Percentiles rank a stretch among this genome's conserved stretches.
Conservation (phyloP, 2,113 vertebrate species). For the Cromileptes altivelis region DNA sequence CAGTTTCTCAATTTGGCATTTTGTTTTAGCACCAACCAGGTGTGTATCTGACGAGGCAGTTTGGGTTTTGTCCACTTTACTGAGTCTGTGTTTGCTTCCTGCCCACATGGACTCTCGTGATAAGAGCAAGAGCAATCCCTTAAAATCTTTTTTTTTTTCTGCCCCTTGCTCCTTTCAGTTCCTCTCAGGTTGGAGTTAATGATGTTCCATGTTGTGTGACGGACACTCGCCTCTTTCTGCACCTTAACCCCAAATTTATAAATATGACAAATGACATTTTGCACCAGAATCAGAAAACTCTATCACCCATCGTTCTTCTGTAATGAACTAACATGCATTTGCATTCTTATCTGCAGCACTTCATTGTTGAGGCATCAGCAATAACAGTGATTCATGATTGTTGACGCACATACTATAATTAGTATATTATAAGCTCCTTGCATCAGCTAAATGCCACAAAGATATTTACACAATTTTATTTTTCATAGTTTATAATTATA, state of each 20-base stretch:
- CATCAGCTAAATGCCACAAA: neutral
- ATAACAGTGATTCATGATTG: neutral
- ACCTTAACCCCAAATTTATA: neutral
- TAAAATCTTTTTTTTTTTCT: neutral
- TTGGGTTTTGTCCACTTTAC: constrained; percentile 44
- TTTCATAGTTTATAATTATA: neutral
- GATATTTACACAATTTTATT: neutral
- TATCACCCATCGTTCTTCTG: neutral
- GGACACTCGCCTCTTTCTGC: neutral
- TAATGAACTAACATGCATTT: neutral
- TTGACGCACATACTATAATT: neutral
- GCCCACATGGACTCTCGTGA: constrained; percentile 32
- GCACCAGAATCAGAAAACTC: neutral
- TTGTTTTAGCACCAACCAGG: constrained; percentile 19
- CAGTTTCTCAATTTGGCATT: constrained; percentile 30
- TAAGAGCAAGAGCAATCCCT: constrained; percentile 40
- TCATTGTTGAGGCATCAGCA: neutral
- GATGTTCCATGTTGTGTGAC: constrained; percentile 4
- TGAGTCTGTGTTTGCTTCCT: constrained; percentile 22
- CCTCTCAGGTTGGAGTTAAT: neutral
- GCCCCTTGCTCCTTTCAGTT: neutral
- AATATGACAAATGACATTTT: neutral
- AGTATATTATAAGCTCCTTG: neutral
- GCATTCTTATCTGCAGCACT: constrained; percentile 5
- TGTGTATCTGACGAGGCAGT: constrained; percentile 14